Evolutionary conservation across 1,140 invertebrate genomes (phyloP).

Genomic region (Zophobas morio): DNA sequence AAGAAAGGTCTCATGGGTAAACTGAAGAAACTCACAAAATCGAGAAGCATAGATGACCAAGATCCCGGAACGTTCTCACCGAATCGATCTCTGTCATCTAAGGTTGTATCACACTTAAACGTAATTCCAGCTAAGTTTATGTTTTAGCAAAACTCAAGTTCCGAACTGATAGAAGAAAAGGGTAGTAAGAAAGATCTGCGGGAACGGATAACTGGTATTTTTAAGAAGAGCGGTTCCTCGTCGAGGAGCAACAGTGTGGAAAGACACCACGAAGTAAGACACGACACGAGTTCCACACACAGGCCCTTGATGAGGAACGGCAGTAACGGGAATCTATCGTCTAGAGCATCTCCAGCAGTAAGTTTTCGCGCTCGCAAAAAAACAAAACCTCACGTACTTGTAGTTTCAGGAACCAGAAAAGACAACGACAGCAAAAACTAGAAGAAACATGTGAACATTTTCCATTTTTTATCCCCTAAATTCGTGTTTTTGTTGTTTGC

Average conservation of each 20-base stretch:
- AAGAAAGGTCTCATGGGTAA: constrained; percentile 89
- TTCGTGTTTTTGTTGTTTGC: constrained; percentile 41
- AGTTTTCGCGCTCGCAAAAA: background rate
- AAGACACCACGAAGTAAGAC: constrained; percentile 56
- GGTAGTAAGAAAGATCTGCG: constrained; percentile 83
- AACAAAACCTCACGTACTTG: constrained; percentile 1
- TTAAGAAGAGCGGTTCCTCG: constrained; percentile 77
- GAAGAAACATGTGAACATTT: constrained; percentile 44
- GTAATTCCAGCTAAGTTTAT: constrained; percentile 42
- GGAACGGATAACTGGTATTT: constrained; percentile 86
- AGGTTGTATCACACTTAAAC: constrained; percentile 51
- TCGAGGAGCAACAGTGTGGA: constrained; percentile 74
- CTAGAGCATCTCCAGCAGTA: constrained; percentile 41
- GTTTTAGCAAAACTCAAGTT: constrained; percentile 79
- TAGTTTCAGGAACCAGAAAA: constrained; percentile 50
- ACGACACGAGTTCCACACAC: constrained; percentile 65
- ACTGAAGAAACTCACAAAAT: constrained; percentile 88
- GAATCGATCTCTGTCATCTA: constrained; percentile 56
- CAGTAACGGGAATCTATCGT: constrained; percentile 51
- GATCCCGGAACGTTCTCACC: constrained; percentile 62
- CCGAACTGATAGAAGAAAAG: constrained; percentile 79
- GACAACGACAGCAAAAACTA: constrained; percentile 37
- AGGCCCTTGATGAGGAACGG: constrained; percentile 65
- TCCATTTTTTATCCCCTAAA: constrained; percentile 48
- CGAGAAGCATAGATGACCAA: constrained; percentile 82